A percentile compares a stretch with the other conserved stretches of the same genome.
Evolutionary conservation across 2,888 invertebrate species (phyloP).

Genomic region (Ochropleura leucogaster): DNA sequence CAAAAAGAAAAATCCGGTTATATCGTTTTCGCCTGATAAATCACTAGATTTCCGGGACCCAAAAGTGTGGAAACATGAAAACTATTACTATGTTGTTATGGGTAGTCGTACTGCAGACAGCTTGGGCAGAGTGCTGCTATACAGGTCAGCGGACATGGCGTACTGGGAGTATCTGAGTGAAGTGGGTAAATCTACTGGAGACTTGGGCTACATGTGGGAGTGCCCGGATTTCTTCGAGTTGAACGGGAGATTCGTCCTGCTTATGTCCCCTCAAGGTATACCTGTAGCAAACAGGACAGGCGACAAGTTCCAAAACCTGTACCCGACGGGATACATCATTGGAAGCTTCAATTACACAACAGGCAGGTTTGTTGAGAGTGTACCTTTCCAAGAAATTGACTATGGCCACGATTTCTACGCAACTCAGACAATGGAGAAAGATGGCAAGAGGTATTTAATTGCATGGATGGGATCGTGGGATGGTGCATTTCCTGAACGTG

Average conservation of each 20-base stretch:
- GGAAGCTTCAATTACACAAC: constrained; percentile 84
- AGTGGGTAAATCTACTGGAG: constrained; percentile 79
- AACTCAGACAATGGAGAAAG: constrained; percentile 80
- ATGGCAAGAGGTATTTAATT: constrained; percentile 80
- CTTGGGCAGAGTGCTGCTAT: constrained; percentile 81
- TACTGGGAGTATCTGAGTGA: constrained; percentile 81
- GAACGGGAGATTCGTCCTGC: constrained; percentile 80
- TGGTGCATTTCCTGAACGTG: constrained; percentile 77
- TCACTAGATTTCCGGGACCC: constrained; percentile 87
- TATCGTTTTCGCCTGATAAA: constrained; percentile 77
- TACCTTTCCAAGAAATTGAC: constrained; percentile 84
- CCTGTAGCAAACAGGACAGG: constrained; percentile 70
- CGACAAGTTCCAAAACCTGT: constrained; percentile 81
- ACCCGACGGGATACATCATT: constrained; percentile 84
- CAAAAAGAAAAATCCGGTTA: constrained; percentile 83
- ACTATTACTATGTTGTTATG: constrained; percentile 83
- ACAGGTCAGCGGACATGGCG: constrained; percentile 82
- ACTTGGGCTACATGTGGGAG: constrained; percentile 87
- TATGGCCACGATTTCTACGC: constrained; percentile 88
- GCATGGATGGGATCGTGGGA: constrained; percentile 88
- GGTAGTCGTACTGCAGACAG: constrained; percentile 80
- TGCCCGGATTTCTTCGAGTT: constrained; percentile 89
- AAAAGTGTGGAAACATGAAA: constrained; percentile 83
- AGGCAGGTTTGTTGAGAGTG: constrained; percentile 73
- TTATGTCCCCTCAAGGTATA: constrained; percentile 87